phyloP scores from a whole-genome alignment of 23 tunicate genomes.

The Ascidia mentula region DNA sequence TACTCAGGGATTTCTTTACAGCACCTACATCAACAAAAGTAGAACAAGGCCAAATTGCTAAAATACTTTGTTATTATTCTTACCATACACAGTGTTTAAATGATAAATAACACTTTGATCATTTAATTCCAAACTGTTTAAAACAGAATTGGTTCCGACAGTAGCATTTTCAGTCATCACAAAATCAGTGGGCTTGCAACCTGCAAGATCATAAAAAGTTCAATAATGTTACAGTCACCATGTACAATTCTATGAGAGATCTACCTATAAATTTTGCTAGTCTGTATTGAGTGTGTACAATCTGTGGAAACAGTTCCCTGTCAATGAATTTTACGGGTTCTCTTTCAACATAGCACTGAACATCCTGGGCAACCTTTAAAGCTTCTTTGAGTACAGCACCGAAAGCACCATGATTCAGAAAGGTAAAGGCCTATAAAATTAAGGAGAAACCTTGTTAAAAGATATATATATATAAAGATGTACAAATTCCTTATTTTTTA shows the following conservation, averaged over 20 bases:
- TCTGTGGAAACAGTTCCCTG: slow-evolving; percentile 71
- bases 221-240: neutral
- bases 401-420: slow-evolving; percentile 94
- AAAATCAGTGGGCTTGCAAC: slow-evolving; percentile 70
- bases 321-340: slow-evolving; percentile 84
- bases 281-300: slow-evolving; percentile 61
- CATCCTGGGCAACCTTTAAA: slow-evolving; percentile 31
- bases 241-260: neutral
- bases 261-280: slow-evolving; percentile 63
- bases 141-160: slow-evolving; percentile 69
- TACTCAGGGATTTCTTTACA: slow-evolving; percentile 63
- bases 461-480: too few species aligned
- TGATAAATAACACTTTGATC: slow-evolving; percentile 44
- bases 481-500: too few species aligned
- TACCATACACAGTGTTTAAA: slow-evolving; percentile 73
- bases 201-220: too few species aligned
- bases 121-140: slow-evolving; percentile 54
- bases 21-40: slow-evolving; percentile 38
- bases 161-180: slow-evolving; percentile 79
- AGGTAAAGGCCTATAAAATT: slow-evolving; percentile 18
- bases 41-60: neutral
- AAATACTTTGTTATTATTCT: neutral
- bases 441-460: neutral
- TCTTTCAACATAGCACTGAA: slow-evolving; percentile 60
- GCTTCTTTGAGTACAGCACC: slow-evolving; percentile 74